phyloP scores from a whole-genome alignment of 2,797 vertebrate genomes.

The Poliocrania exsul region DNA sequence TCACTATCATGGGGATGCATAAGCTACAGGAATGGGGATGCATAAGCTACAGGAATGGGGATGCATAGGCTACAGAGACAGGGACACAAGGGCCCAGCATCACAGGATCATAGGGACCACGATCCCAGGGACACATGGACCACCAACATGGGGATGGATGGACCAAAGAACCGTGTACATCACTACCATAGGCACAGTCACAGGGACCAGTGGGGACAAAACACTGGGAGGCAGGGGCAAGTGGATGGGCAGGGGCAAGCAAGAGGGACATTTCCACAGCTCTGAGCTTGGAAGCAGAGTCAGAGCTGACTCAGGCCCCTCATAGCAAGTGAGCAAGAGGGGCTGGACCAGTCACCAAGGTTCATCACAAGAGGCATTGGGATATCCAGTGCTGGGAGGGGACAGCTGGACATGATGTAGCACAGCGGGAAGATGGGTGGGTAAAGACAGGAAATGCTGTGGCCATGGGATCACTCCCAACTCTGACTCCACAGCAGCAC shows the following conservation, averaged over 20 bases:
- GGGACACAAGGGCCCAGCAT: rapidly evolving
- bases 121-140: not conserved
- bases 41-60: not conserved
- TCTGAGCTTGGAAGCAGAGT: not conserved
- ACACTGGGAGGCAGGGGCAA: not conserved
- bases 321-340: not conserved
- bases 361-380: not conserved
- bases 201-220: not conserved
- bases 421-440: not conserved
- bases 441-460: not conserved
- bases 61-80: not conserved
- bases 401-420: not conserved
- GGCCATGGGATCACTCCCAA: not conserved
- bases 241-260: not conserved
- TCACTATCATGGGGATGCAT: rapidly evolving
- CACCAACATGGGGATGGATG: not conserved
- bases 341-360: not conserved
- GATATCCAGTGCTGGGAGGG: not conserved
- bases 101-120: not conserved
- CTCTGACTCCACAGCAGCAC: not conserved
- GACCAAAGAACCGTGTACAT: not conserved
- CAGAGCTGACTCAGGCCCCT: not conserved
- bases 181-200: not conserved
- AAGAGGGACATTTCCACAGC: not conserved
- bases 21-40: not conserved